A percentile compares a stretch with the other conserved stretches of the same genome.
These are phyloP conservation scores for Tiaroga cobitis DNA, from an alignment of 2,797 vertebrate species.

Conservation along the genomic window DNA sequence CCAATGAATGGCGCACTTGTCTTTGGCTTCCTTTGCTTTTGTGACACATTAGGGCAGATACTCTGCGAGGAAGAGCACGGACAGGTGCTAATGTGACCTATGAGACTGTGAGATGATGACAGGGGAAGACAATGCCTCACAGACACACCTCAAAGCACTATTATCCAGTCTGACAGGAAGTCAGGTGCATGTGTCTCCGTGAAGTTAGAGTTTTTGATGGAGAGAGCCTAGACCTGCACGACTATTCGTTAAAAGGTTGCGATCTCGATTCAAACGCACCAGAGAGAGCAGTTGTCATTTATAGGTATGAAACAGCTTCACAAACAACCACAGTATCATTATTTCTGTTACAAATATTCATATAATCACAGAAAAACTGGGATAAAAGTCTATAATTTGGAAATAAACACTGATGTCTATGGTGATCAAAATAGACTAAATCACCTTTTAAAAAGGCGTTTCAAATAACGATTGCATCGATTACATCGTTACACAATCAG, in stretches of 20 bases:
- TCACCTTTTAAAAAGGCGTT: neutral
- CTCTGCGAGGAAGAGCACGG: constrained; percentile 27
- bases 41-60: constrained; percentile 35
- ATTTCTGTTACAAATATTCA: neutral
- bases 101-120: constrained; percentile 59
- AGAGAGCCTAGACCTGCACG: neutral
- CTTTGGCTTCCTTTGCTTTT: constrained; percentile 35
- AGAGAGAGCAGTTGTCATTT: neutral
- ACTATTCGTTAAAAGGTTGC: neutral
- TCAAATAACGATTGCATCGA: too few relatives aligned
- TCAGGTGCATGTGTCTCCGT: constrained; percentile 14
- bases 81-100: constrained; percentile 69
- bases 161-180: constrained; percentile 60
- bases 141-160: constrained; percentile 50
- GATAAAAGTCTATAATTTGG: neutral
- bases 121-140: constrained; percentile 58
- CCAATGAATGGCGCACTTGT: constrained; percentile 27
- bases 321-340: neutral
- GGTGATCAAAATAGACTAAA: neutral
- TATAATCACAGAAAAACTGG: neutral
- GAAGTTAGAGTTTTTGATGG: constrained; percentile 23
- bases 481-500: too few relatives aligned
- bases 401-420: neutral
- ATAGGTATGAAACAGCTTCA: too few relatives aligned
- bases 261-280: neutral